These are phyloP conservation scores for Mesitornis unicolor DNA, from an alignment of 2,113 vertebrate genomes.

Conservation along the genomic window DNA sequence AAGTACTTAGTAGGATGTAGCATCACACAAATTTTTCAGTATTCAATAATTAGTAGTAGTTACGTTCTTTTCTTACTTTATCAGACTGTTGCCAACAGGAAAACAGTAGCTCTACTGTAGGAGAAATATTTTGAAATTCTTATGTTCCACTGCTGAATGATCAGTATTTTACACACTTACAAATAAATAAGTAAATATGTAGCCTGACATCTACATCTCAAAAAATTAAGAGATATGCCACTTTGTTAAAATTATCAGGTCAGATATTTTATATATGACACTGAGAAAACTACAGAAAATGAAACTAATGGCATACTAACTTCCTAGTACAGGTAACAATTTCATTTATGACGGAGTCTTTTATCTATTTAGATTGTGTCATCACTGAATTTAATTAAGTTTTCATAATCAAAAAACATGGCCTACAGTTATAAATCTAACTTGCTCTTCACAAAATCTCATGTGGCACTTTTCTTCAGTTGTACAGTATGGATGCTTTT, in stretches of 20 bases:
- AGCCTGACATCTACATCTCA: neutral
- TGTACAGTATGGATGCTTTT: conserved; percentile 43
- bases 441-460: conserved; percentile 1
- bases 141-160: neutral
- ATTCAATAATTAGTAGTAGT: conserved; percentile 74
- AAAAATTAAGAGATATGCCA: neutral
- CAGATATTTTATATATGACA: neutral
- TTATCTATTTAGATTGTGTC: neutral
- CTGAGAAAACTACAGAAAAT: neutral
- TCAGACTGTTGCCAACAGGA: neutral
- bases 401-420: neutral
- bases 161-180: neutral
- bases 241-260: neutral
- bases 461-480: neutral
- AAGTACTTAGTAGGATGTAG: conserved; percentile 86
- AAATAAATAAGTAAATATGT: neutral
- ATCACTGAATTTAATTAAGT: conserved; percentile 14
- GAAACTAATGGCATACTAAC: neutral
- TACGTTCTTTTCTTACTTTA: neutral
- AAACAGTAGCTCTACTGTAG: neutral
- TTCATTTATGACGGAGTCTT: neutral
- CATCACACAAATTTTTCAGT: conserved; percentile 67
- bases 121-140: neutral
- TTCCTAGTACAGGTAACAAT: neutral
- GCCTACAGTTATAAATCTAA: conserved; percentile 26